phyloP scores from a whole-genome alignment of 2,888 invertebrate species.

The Drosophila sordidula region DNA sequence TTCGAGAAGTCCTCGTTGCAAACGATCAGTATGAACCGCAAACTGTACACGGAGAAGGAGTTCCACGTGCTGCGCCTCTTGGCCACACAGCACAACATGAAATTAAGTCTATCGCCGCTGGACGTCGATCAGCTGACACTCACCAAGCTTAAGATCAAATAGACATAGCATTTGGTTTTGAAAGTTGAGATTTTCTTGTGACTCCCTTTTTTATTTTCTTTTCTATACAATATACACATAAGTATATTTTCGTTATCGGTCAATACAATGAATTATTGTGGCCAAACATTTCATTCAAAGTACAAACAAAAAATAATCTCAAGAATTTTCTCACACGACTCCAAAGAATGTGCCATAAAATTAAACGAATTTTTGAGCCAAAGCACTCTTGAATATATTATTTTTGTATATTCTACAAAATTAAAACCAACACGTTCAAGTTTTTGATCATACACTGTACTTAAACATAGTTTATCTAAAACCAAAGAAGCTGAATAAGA shows the following conservation, averaged over 20 bases:
- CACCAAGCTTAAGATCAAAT: slow-evolving; percentile 42
- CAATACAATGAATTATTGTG: background rate
- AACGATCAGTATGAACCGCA: slow-evolving; percentile 30
- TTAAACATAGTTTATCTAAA: too few species aligned
- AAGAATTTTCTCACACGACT: slow-evolving; percentile 1
- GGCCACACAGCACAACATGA: slow-evolving; percentile 37
- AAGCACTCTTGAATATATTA: too few species aligned
- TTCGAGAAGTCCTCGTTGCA: slow-evolving; percentile 30
- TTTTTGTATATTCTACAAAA: too few species aligned
- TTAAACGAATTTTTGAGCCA: background rate
- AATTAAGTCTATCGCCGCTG: slow-evolving; percentile 48
- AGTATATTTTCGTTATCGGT: background rate
- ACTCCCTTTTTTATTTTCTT: background rate
- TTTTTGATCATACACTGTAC: too few species aligned
- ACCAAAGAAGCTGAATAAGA: too few species aligned
- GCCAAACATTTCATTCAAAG: background rate
- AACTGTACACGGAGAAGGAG: slow-evolving; percentile 42
- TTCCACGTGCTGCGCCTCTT: slow-evolving; percentile 34
- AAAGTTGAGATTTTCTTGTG: too few species aligned
- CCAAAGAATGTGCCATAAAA: slow-evolving; percentile 19
- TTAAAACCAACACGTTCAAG: too few species aligned
- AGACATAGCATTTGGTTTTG: background rate
- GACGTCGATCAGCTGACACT: slow-evolving; percentile 49
- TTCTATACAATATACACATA: too few species aligned
- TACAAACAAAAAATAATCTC: background rate